Percentiles rank a stretch among this genome's conserved stretches.
Evolutionary conservation across 2,888 invertebrate species (phyloP).

Genomic region (Drosophila setosimentum): DNA sequence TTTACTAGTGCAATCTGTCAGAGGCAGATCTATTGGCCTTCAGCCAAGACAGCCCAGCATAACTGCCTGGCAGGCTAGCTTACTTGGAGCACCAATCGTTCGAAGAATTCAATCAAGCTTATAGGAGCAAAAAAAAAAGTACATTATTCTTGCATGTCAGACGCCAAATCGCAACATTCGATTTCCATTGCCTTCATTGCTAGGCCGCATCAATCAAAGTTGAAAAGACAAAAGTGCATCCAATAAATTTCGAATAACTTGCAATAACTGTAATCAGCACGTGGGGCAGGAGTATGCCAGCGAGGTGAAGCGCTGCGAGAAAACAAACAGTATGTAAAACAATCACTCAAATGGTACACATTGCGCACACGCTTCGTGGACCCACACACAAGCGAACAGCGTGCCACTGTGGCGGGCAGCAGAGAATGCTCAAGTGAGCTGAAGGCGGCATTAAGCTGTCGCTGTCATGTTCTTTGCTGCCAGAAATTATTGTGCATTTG

Average conservation of each 20-base stretch:
- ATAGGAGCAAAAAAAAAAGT: not conserved
- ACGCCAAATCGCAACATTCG: conserved; percentile 33
- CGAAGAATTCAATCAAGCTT: conserved; percentile 6
- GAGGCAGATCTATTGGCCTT: not conserved
- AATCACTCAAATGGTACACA: conserved; percentile 71
- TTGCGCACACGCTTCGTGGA: conserved; percentile 73
- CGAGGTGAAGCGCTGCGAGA: not conserved
- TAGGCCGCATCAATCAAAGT: conserved; percentile 68
- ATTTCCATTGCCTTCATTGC: conserved; percentile 34
- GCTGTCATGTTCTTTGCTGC: conserved; percentile 70
- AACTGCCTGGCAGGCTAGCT: not conserved
- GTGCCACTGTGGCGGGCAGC: conserved; percentile 7
- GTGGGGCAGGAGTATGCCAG: not conserved
- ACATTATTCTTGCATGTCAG: conserved; percentile 30
- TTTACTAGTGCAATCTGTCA: not conserved
- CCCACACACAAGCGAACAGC: conserved; percentile 17
- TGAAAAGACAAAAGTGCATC: conserved; percentile 61
- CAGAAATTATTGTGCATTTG: conserved; percentile 81
- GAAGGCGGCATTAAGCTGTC: conserved; percentile 72
- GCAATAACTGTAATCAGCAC: conserved; percentile 80
- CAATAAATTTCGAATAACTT: conserved; percentile 76
- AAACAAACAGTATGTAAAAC: conserved; percentile 71
- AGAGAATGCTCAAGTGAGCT: conserved; percentile 19
- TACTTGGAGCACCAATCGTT: not conserved
- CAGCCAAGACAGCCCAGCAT: not conserved